These are phyloP conservation scores for Sternotherus odoratus DNA, from an alignment of 2,797 vertebrate species.

Conservation along the genomic window DNA sequence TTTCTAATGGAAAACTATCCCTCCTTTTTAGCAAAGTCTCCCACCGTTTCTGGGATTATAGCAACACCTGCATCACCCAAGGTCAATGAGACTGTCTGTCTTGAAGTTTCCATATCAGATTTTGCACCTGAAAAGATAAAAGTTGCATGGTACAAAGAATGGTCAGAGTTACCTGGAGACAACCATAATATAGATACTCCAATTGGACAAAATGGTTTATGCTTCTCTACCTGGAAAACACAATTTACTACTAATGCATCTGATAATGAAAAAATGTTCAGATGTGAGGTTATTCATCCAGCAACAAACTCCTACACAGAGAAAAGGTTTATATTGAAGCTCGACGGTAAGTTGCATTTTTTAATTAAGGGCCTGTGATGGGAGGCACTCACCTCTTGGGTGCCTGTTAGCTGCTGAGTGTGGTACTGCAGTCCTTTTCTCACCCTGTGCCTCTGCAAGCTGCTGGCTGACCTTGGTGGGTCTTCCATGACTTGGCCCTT, in stretches of 20 bases:
- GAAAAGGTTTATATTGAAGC: background rate
- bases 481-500: background rate
- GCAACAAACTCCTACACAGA: background rate
- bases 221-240: background rate
- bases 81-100: background rate
- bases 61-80: background rate
- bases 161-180: background rate
- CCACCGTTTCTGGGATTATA: background rate
- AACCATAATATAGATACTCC: background rate
- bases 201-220: slow-evolving; percentile 6
- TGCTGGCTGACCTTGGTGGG: background rate
- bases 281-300: slow-evolving; percentile 15
- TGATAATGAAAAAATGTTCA: background rate
- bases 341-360: background rate
- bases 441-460: background rate
- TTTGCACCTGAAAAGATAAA: slow-evolving; percentile 8
- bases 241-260: background rate
- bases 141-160: background rate
- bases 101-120: background rate
- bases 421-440: background rate
- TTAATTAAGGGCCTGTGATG: background rate
- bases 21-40: background rate
- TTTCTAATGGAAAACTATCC: background rate
- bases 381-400: background rate
- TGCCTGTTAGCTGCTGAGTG: background rate